A percentile compares a stretch with the other conserved stretches of the same genome.
These are phyloP conservation scores for Morinoia aosen DNA, from an alignment of 2,888 invertebrate species.

Conservation along the genomic window DNA sequence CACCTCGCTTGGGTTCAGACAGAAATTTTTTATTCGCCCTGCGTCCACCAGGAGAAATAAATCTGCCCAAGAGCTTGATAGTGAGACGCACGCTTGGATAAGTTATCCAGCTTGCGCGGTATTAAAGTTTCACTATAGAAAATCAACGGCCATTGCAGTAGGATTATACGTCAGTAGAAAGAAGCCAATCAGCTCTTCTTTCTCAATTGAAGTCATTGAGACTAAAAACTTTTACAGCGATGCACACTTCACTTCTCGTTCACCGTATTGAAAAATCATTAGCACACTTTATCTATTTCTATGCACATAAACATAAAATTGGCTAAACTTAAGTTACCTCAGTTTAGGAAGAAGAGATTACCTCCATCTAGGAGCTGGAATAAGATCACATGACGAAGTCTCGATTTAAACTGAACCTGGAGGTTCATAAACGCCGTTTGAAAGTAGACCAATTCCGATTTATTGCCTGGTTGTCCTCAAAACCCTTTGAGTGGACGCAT, in stretches of 20 bases:
- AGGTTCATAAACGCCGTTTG: not conserved
- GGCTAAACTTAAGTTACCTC: not conserved
- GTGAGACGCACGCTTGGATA: not conserved
- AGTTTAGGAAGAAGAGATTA: not conserved
- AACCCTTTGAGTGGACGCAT: constrained; percentile 7
- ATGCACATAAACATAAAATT: not conserved
- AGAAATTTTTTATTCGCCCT: not conserved
- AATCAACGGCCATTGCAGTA: not conserved
- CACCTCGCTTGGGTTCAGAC: not conserved
- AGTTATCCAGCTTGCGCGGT: constrained; percentile 8
- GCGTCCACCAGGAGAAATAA: not conserved
- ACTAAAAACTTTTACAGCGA: not conserved
- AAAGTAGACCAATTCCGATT: constrained; percentile 21
- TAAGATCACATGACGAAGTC: constrained; percentile 18
- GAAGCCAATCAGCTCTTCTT: not conserved
- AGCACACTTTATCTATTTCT: not conserved
- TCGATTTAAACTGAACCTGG: constrained; percentile 8
- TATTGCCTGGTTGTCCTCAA: not conserved
- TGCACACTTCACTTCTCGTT: not conserved
- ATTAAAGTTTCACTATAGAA: constrained; percentile 3
- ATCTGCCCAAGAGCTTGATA: constrained; percentile 22
- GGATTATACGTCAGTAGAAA: not conserved
- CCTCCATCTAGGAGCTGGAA: not conserved
- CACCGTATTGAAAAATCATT: not conserved
- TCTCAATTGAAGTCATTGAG: not conserved